phyloP scores from a whole-genome alignment of 2,888 invertebrate genomes.

The Ptychoptera albimana region DNA sequence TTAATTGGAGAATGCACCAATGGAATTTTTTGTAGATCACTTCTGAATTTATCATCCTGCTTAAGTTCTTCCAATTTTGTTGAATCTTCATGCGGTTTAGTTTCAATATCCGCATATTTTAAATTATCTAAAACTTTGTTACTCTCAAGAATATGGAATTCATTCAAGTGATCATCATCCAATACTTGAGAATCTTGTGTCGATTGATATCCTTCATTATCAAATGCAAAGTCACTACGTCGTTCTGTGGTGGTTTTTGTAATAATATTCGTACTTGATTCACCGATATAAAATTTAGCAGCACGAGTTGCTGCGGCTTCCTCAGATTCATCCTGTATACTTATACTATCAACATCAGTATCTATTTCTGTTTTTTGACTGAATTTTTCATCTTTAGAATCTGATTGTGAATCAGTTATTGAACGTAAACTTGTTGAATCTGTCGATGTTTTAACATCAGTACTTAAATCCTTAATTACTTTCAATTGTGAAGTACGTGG shows the following conservation, averaged over 20 bases:
- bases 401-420: background rate
- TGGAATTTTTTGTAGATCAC: slow-evolving; percentile 18
- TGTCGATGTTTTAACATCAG: background rate
- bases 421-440: background rate
- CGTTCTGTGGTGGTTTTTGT: slow-evolving; percentile 20
- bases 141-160: too few species aligned
- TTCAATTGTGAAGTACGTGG: slow-evolving; percentile 18
- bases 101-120: too few species aligned
- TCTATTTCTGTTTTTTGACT: slow-evolving; percentile 6
- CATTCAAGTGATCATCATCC: slow-evolving; percentile 11
- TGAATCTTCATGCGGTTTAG: slow-evolving; percentile 7
- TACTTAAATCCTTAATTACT: background rate
- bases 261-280: slow-evolving; percentile 28
- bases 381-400: slow-evolving; percentile 8
- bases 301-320: background rate
- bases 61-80: slow-evolving; percentile 20
- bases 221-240: slow-evolving; percentile 10
- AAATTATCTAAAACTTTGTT: too few species aligned
- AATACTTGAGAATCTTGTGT: background rate
- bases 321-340: background rate
- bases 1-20: slow-evolving; percentile 33
- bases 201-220: slow-evolving; percentile 11
- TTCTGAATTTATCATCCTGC: background rate
- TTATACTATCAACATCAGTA: slow-evolving; percentile 1
- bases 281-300: slow-evolving; percentile 24